Evolutionary conservation across 2,888 invertebrate genomes (phyloP).

Genomic region (Eupsilia transversa): DNA sequence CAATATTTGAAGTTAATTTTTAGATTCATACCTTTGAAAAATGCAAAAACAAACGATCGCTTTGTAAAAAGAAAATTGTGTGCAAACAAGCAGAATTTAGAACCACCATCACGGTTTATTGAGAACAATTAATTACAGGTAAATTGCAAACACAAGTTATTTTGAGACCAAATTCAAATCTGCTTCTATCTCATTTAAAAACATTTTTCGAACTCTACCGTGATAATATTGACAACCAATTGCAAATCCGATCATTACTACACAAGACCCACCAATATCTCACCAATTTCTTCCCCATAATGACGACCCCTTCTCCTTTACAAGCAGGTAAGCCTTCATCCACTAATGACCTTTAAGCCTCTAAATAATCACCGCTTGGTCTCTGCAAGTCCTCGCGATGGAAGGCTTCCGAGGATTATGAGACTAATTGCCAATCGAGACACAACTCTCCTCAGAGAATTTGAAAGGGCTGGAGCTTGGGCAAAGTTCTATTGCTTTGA

Average conservation of each 20-base stretch:
- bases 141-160: not conserved
- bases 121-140: not conserved
- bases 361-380: conserved; percentile 50
- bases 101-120: not conserved
- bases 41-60: not conserved
- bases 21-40: not conserved
- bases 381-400: conserved; percentile 43
- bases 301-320: not conserved
- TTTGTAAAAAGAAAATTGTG: not conserved
- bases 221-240: not conserved
- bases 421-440: conserved; percentile 65
- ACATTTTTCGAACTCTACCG: not conserved
- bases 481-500: conserved; percentile 48
- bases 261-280: not conserved
- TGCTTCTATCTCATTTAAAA: not conserved
- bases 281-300: not conserved
- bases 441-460: conserved; percentile 51
- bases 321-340: conserved; percentile 44
- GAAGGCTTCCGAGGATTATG: conserved; percentile 55
- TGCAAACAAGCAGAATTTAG: not conserved
- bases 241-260: not conserved
- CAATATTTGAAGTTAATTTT: not conserved
- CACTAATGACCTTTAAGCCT: conserved; percentile 42
- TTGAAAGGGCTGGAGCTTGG: conserved; percentile 32
- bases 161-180: not conserved